Evolutionary conservation across 2,888 invertebrate species (phyloP), one percentile per base, ranked within the genome.

Genomic region (Synanthedon formicaeformis): DNA sequence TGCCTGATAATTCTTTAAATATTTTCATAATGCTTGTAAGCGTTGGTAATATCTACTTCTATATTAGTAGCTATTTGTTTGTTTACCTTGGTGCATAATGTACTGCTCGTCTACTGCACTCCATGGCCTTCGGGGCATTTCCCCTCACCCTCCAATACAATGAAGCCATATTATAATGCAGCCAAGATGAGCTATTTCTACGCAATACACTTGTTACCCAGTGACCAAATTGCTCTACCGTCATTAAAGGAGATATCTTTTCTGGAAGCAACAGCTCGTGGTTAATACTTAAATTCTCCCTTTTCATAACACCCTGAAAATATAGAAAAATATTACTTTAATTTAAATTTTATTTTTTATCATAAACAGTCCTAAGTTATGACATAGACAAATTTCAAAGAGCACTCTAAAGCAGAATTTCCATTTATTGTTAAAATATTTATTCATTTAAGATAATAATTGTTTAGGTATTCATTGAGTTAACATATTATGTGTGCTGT

Each of bases 61-160:
- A 23, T 5, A 5, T 1, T 16, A 16, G 23, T 5, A 23, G 4
- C 5, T 23, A 23, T 5, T 23, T 23, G 1, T 23, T 23, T 23
- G 5, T 23, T 23, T 71, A 93, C 93, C 92, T 90, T 50, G 94
- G 93, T 52, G 93, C 92, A 78, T 90, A 91, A 72, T 93, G 91
- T 53, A 95, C 88, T 27, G 95, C 93, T 55, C 94, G 81, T 41
- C 94, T 88, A 54, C 92, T 89, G 77, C 95, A 95, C 66, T 95
- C 94, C 52, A 95, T 78, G n/a, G 94, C 94, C 63, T 92, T 91
- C n/a, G 89, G 89, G 1, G 93, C 91, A 67, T 93, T 89, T 12
- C 94, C 95, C 65, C 89, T 89, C 0, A 92, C 90, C 59, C 94
- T 85, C 95, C 95, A 95, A 78, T 91, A 95, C 60, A 94, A 88